Base-by-base conservation (phyloP, 2,113 vertebrate species). In the Ceyx melanurus region DNA sequence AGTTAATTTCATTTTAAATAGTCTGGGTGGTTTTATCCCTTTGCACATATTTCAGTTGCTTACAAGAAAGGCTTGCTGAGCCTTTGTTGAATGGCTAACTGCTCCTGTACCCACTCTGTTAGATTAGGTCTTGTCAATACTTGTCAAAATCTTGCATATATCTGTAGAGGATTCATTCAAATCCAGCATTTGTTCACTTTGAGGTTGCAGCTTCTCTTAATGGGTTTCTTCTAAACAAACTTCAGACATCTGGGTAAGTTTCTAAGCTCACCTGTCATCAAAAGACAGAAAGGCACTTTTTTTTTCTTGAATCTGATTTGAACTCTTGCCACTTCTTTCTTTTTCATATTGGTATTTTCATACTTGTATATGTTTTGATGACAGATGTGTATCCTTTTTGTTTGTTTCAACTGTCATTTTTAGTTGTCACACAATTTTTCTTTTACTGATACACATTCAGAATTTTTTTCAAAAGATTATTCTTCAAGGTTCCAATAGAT, bases 401-500 rank as follows among this genome's bases (percentile, higher is more conserved):
- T 35, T 91, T 60, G 4, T 75, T 89, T 68, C 46, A 72, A 67
- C n/a, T 48, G 23, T 78, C 53, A 65, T 35, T 82, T 88, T 90
- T 64, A 17, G 11, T 74, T 51, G 35, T 45, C 26, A 70, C 46
- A 61, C 28, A 42, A 53, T 57, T 68, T 79, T 91, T 57, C 28
- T 71, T 83, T 64, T 46, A 56, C 25, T 66, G 54, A 73, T 40
- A 50, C 9, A 48, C 33, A 33, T 45, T 31, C 43, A 9, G 26
- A 29, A 28, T 46, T 35, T 48, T 37, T 53, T 54, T 50, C 11
- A 46, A 72, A 90, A 46, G 48, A 74, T 71, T 94, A 92, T 97
- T 96, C 96, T 95, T 96, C 94, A 94, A 82, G 89, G 93, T 88
- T 97, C 97, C 97, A 97, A 98, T 97, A 98, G 98, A 98, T 98